Percentiles rank a stretch among this genome's conserved stretches.
These are phyloP conservation scores for Cremastinae sp. DNA, from an alignment of 2,888 invertebrate genomes.

Conservation along the genomic window DNA sequence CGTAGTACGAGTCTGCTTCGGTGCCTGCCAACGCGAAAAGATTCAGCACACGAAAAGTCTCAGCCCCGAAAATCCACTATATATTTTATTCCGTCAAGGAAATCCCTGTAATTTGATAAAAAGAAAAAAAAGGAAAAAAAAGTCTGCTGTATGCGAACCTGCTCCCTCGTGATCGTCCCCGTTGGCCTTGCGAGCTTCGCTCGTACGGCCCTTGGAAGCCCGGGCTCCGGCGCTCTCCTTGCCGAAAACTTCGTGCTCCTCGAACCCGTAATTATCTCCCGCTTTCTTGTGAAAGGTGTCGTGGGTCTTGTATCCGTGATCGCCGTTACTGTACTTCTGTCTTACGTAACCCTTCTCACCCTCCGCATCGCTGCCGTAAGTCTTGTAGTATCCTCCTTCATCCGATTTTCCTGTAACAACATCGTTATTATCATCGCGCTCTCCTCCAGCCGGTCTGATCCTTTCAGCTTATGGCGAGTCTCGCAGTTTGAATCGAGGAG, in stretches of 20 bases:
- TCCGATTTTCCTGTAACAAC: constrained; percentile 79
- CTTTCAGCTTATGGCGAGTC: constrained; percentile 5
- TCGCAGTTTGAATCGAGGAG: background rate
- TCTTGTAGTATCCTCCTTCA: constrained; percentile 82
- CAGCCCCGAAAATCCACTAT: too few relatives aligned
- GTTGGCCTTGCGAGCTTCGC: constrained; percentile 68
- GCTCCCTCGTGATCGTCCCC: constrained; percentile 80
- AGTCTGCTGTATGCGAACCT: constrained; percentile 70
- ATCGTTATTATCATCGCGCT: constrained; percentile 59
- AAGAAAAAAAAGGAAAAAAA: background rate
- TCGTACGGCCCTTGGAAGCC: constrained; percentile 69
- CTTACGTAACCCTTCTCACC: constrained; percentile 85
- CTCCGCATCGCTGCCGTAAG: constrained; percentile 84
- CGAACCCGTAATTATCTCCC: constrained; percentile 87
- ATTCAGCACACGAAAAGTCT: constrained; percentile 7
- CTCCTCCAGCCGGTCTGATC: constrained; percentile 28
- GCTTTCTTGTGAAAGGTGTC: constrained; percentile 88
- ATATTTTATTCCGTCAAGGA: background rate
- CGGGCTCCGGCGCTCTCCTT: constrained; percentile 77
- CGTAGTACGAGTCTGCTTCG: constrained; percentile 70
- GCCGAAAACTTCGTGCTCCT: constrained; percentile 86
- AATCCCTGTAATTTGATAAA: background rate
- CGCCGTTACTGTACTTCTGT: constrained; percentile 85
- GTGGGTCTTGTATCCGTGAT: constrained; percentile 87
- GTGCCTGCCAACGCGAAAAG: constrained; percentile 68